Conservation (phyloP, 2,797 vertebrate genomes). For the Halcyon chelicuti region DNA sequence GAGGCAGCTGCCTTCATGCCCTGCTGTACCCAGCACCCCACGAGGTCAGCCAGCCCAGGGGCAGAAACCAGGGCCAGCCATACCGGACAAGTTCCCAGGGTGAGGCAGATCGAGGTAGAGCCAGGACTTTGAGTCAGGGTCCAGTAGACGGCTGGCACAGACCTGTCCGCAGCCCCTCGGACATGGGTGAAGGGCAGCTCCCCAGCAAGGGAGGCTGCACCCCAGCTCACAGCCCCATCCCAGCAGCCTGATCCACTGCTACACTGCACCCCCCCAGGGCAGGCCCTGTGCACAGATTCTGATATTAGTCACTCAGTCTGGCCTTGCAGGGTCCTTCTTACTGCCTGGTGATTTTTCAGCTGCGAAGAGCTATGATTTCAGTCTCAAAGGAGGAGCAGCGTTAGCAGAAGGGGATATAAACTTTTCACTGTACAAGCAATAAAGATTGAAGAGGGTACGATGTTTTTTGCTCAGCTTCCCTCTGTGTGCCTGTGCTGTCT, state of each 20-base stretch:
- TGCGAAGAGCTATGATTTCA: not conserved
- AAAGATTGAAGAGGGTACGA: not conserved
- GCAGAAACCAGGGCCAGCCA: fast-evolving
- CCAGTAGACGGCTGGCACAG: not conserved
- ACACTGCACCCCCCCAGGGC: fast-evolving
- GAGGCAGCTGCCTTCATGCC: fast-evolving
- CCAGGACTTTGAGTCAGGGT: fast-evolving
- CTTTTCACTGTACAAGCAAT: constrained; percentile 5
- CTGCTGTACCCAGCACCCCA: fast-evolving
- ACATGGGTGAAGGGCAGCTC: fast-evolving
- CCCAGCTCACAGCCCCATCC: too few relatives aligned
- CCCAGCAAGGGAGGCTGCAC: fast-evolving
- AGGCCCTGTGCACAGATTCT: not conserved
- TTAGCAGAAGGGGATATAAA: constrained; percentile 16
- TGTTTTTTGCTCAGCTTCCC: not conserved
- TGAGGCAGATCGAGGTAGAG: fast-evolving
- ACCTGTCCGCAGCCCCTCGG: not conserved
- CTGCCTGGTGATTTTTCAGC: not conserved
- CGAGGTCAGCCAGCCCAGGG: fast-evolving
- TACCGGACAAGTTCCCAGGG: fast-evolving
- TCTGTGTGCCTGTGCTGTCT: not conserved
- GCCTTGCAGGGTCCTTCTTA: not conserved
- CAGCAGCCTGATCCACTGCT: not conserved
- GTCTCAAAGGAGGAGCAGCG: not conserved
- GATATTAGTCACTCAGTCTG: fast-evolving